Percentiles rank a stretch among this genome's conserved stretches.
Evolutionary conservation across 2,888 invertebrate genomes (phyloP).

Genomic region (Holacanthella duospinosa): DNA sequence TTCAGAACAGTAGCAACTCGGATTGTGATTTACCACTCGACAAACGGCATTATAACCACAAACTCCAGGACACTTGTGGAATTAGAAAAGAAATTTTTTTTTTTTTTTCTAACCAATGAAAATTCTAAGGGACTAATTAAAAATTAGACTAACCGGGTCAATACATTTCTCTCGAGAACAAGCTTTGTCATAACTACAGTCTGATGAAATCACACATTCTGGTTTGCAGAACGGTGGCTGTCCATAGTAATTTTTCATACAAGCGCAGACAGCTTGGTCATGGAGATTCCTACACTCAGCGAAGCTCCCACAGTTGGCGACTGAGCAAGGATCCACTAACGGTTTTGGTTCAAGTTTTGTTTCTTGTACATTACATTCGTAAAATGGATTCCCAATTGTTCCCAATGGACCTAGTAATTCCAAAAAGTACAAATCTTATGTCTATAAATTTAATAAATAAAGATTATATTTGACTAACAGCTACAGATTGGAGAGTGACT

Average conservation of each 20-base stretch:
- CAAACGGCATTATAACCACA: constrained; percentile 40
- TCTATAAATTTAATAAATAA: constrained; percentile 61
- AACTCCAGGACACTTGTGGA: constrained; percentile 41
- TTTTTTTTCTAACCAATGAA: background rate
- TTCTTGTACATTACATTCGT: background rate
- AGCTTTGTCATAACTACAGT: constrained; percentile 32
- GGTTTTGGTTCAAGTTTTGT: background rate
- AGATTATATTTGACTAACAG: constrained; percentile 66
- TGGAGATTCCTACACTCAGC: constrained; percentile 67
- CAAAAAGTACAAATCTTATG: too few species aligned
- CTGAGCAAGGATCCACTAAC: constrained; percentile 53
- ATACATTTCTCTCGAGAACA: constrained; percentile 30
- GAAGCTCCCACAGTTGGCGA: constrained; percentile 67
- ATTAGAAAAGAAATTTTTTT: constrained; percentile 39
- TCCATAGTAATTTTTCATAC: constrained; percentile 65
- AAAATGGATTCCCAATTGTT: background rate
- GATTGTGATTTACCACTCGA: constrained; percentile 35
- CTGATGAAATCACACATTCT: constrained; percentile 46
- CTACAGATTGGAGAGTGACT: constrained; percentile 78
- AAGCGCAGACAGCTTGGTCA: constrained; percentile 64
- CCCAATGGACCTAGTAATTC: background rate
- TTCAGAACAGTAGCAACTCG: constrained; percentile 41
- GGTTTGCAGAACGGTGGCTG: constrained; percentile 64
- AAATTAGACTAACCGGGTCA: constrained; percentile 14
- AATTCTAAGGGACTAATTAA: constrained; percentile 40